Evolutionary conservation across 2,113 vertebrate species (phyloP), one percentile per base, ranked within the genome.

Genomic region (Polypterus bichir): DNA sequence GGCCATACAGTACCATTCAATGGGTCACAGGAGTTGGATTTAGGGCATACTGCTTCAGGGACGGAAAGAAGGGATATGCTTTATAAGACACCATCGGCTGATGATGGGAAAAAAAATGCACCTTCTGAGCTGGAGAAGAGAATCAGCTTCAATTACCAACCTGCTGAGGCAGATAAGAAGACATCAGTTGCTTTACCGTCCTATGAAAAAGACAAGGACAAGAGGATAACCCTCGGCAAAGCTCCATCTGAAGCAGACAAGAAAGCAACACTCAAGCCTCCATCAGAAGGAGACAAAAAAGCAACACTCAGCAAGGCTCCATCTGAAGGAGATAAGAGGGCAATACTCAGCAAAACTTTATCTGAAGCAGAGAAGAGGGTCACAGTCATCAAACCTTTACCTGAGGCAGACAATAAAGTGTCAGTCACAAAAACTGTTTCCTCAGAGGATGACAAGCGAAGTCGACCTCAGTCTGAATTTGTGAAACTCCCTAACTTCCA

Each of bases 1-100:
- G 94, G 94, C 65, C 94, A 97, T 65, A 96, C 92, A 0, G 68
- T 86, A 44, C 91, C 91, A 65, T 86, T 10, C 77, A 74, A 3
- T 64, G 75, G 9, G 69, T 64, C 46, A 5, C 65, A 77, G 66
- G 72, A 83, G 72, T 59, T 79, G 27, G 27, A 27, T 27, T 27
- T 27, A 27, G 27, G 27, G 27, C 27, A 27, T 27, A 27, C 27
- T 27, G 27, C 27, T 27, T 27, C 27, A 27, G 27, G 27, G 27
- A 27, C 27, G 27, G 27, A 27, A 27, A 27, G 27, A 27, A 27
- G 27, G 27, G 27, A 27, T 27, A 27, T 27, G 27, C 27, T 27
- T 27, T 27, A 27, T 27, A 27, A 27, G 27, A 27, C 27, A 27
- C 27, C 27, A 27, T 27, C 27, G 2, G 27, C 27, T 27, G 27